These are phyloP conservation scores for Linnaemya tessellans DNA, from an alignment of 2,888 invertebrate species.

Conservation along the genomic window DNA sequence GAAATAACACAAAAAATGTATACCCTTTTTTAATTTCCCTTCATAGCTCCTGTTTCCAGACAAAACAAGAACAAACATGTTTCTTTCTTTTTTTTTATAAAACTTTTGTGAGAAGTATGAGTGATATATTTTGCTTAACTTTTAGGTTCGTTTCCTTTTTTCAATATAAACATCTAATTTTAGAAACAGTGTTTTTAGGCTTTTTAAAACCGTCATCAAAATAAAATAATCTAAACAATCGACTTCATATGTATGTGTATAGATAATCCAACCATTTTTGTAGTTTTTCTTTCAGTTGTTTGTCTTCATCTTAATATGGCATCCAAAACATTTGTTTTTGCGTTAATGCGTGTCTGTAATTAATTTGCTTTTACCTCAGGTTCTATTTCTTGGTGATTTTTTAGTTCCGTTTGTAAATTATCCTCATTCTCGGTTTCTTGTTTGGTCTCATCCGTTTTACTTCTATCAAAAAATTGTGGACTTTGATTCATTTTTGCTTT, in stretches of 20 bases:
- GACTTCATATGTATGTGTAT: constrained; percentile 22
- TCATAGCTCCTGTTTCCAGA: background rate
- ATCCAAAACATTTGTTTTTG: constrained; percentile 44
- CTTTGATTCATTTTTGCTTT: constrained; percentile 80
- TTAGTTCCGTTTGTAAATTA: constrained; percentile 52
- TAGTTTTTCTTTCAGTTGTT: constrained; percentile 8
- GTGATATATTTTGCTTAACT: constrained; percentile 59
- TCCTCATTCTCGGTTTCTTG: constrained; percentile 50
- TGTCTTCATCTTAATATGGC: constrained; percentile 53
- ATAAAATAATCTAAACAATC: constrained; percentile 55
- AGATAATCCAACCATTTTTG: constrained; percentile 51
- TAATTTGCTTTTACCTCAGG: constrained; percentile 63
- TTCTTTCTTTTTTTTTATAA: too few relatives aligned
- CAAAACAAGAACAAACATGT: constrained; percentile 10
- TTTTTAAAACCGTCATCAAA: constrained; percentile 56
- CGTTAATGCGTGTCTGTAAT: background rate
- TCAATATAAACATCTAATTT: constrained; percentile 54
- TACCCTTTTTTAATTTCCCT: constrained; percentile 39
- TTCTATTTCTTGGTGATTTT: constrained; percentile 46
- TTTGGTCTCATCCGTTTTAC: constrained; percentile 40
- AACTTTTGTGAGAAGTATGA: constrained; percentile 39
- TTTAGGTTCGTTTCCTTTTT: constrained; percentile 11
- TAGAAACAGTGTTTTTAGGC: constrained; percentile 30
- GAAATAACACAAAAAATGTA: too few relatives aligned
- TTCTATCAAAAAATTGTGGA: constrained; percentile 43